Evolutionary conservation across 1,140 invertebrate genomes (phyloP), one percentile per base, ranked within the genome.

Genomic region (Temnothorax nylanderi): DNA sequence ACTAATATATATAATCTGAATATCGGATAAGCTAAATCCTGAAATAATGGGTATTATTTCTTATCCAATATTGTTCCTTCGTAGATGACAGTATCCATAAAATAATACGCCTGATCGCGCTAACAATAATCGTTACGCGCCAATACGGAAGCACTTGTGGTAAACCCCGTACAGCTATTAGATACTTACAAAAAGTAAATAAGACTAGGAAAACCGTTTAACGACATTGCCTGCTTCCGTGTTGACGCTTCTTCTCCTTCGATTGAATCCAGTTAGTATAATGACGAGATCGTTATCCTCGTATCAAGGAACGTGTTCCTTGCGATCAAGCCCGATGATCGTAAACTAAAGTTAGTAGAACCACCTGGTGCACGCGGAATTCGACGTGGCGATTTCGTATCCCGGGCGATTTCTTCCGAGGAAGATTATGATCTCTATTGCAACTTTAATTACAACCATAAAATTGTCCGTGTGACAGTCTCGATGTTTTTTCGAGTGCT

Each of bases 311-410:
- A 62, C 60, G 11, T 54, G 44, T 77, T 90, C 86, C 86, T 90
- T 74, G 84, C 54, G 69, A 87, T 89, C 75, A 76, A 82, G 84
- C 76, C 18, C 77, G 86, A 72, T 89, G 54, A 86, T 89, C 41
- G 10, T 76, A 85, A 88, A 91, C 88, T 84, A 93, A 89, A 88
- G 91, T 93, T 92, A 93, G 92, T 93, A 91, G 91, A 95, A 90
- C 75, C 75, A 69, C 64, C 44, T 18, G 37, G 56, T 60, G 69
- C 88, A 64, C 69, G 51, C 58, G 86, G 77, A 87, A 65, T 87
- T 51, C 65, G 56, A 65, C 18, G 16, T 13, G 16, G 11, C 56
- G 18, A 5, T 54, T 54, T 54, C 51, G 18, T 44, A 16, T 41
- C 2, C 32, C 13, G n/a, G 34, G n/a, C 64, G 32, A 69, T 51